Base-by-base conservation (phyloP, 2,888 invertebrate species). In the Drosophila fulvimacula region DNA sequence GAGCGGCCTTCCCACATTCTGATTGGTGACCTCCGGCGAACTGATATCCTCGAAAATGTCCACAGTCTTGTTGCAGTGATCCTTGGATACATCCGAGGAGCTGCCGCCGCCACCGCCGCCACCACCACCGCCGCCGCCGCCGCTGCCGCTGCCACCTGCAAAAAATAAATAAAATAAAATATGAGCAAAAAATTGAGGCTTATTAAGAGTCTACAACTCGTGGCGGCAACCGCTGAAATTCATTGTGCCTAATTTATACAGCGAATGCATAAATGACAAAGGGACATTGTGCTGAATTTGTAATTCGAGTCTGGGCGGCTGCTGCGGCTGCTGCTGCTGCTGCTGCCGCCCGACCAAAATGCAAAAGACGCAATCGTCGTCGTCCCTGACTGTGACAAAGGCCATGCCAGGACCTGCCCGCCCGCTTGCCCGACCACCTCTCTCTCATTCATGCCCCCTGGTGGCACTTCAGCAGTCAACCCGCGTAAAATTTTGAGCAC, bases 31-130 rank as follows among this genome's bases (percentile, higher is more conserved):
- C 79, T 96, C 96, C 32, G 98, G 98, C 75, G 96, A 97, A 21
- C 96, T 95, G 51, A 98, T 97, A 91, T 97, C 97, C 91, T 98
- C 97, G 93, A 97, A 97, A 77, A 98, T 97, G 90, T 97, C 97
- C 81, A 98, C 97, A 13, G 98, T 98, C 93, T 97, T 97, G 93
- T 98, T 98, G 93, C 98, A 98, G 91, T 97, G 97, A 93, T 97
- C 97, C 85, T 96, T 95, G 91, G 85, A 81, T 57, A 89, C 80
- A 78, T 92, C 92, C 74, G 90, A 82, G 10, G 91, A 89, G 78
- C 88, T 78, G 64, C 88, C 87, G 1, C 87, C 87, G n/a, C 83
- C 80, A 11, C 81, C 77, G 3, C 82, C 80, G 0, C 88, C 87
- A 2, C 83, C 65, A 5, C 82, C 70, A 3, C 85, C 81, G 0